Evolutionary conservation across 2,113 vertebrate genomes (phyloP).

Genomic region (Cyanocitta stelleri): DNA sequence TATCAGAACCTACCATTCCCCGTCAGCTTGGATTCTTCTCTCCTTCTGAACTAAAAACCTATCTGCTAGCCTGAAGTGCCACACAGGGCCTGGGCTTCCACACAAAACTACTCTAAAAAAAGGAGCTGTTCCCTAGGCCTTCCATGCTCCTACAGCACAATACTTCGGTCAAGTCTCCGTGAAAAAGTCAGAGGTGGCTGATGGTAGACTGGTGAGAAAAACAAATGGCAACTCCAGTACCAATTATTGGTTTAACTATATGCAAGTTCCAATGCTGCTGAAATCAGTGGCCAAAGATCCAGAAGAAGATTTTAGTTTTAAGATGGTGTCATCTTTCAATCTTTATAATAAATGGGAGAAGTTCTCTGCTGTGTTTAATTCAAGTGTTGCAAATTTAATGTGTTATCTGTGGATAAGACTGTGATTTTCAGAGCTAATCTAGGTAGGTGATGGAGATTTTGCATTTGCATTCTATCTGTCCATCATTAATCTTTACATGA

Average conservation of each 20-base stretch:
- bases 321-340: not conserved
- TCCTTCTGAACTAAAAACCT: not conserved
- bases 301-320: constrained; percentile 21
- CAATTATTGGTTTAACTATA: not conserved
- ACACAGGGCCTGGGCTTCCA: not conserved
- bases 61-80: not conserved
- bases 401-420: not conserved
- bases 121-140: not conserved
- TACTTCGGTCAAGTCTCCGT: not conserved
- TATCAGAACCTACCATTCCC: not conserved
- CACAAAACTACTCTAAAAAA: not conserved
- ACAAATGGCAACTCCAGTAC: not conserved
- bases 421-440: not conserved
- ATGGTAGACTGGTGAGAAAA: not conserved
- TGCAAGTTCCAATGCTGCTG: not conserved
- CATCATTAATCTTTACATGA: not conserved
- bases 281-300: not conserved
- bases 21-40: not conserved
- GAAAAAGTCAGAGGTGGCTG: not conserved
- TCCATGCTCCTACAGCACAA: not conserved
- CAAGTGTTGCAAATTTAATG: not conserved
- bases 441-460: not conserved
- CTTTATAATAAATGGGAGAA: constrained; percentile 20
- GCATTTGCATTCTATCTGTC: not conserved
- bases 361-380: not conserved